Evolutionary conservation across 2,113 vertebrate genomes (phyloP).

Genomic region (Muntiacus reevesi): DNA sequence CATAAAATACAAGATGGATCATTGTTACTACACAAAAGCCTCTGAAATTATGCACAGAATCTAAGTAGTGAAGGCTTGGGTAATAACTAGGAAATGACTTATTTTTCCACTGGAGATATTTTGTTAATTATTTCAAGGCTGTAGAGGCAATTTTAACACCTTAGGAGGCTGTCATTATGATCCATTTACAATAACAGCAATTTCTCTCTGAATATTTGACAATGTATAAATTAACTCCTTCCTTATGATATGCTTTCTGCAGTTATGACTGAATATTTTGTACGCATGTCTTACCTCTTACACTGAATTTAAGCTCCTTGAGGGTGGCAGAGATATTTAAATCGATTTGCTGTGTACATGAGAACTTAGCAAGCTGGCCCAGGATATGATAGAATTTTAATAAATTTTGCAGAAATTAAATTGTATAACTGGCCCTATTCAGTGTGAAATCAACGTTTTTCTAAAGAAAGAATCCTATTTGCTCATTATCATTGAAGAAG

Average conservation of each 20-base stretch:
- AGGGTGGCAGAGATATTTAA: conserved; percentile 8
- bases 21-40: conserved; percentile 34
- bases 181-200: conserved; percentile 59
- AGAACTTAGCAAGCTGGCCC: not conserved
- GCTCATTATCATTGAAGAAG: not conserved
- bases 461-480: not conserved
- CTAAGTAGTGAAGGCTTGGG: conserved; percentile 7
- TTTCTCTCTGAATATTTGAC: conserved; percentile 76
- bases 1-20: conserved; percentile 52
- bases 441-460: not conserved
- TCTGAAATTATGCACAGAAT: conserved; percentile 46
- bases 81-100: conserved; percentile 71
- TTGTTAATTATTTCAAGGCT: conserved; percentile 67
- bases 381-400: not conserved
- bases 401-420: not conserved
- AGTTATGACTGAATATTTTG: conserved; percentile 34
- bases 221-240: conserved; percentile 66
- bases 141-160: conserved; percentile 68
- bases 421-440: not conserved
- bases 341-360: not conserved
- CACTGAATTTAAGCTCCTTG: conserved; percentile 38
- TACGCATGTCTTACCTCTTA: not conserved
- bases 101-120: conserved; percentile 73
- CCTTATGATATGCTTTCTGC: conserved; percentile 45
- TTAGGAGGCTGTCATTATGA: conserved; percentile 56